These are phyloP conservation scores for Takifugu bimaculatus DNA, from an alignment of 2,113 vertebrate genomes.

Conservation along the genomic window DNA sequence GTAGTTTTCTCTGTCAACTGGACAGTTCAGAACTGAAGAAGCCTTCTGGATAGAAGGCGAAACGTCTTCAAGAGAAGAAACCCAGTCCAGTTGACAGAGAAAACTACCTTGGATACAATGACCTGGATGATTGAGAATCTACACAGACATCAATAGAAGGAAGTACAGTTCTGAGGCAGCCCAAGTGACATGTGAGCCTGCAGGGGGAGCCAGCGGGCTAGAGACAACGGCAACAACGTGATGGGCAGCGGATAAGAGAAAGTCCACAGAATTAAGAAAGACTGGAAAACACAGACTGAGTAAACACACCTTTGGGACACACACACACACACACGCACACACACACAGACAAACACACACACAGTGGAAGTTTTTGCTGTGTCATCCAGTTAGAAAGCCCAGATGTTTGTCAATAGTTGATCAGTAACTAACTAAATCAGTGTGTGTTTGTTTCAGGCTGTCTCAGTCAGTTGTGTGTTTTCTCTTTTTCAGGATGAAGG, in stretches of 20 bases:
- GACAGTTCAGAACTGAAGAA: no score
- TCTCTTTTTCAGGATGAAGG: conserved; percentile 39
- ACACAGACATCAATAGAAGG: no score
- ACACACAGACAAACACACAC: conserved; percentile 1
- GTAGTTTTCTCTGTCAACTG: no score
- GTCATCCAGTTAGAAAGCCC: not conserved
- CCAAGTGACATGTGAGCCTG: no score
- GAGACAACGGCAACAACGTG: not conserved
- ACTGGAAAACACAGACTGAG: conserved; percentile 37
- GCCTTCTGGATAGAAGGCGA: no score
- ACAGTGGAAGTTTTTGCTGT: not conserved
- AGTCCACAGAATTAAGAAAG: conserved; percentile 40
- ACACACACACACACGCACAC: conserved; percentile 6
- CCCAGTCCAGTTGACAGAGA: no score
- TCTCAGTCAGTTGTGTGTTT: not conserved
- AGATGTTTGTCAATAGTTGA: conserved; percentile 3
- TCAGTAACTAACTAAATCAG: conserved; percentile 10
- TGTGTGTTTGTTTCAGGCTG: not conserved
- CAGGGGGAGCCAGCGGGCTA: not conserved
- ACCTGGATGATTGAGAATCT: no score
- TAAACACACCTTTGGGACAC: conserved; percentile 55
- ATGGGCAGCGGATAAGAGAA: not conserved
- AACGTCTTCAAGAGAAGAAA: no score
- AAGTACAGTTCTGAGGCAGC: no score
- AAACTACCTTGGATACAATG: no score